phyloP scores from a whole-genome alignment of 1,140 invertebrate genomes.

The Philotrypesis tridentata region DNA sequence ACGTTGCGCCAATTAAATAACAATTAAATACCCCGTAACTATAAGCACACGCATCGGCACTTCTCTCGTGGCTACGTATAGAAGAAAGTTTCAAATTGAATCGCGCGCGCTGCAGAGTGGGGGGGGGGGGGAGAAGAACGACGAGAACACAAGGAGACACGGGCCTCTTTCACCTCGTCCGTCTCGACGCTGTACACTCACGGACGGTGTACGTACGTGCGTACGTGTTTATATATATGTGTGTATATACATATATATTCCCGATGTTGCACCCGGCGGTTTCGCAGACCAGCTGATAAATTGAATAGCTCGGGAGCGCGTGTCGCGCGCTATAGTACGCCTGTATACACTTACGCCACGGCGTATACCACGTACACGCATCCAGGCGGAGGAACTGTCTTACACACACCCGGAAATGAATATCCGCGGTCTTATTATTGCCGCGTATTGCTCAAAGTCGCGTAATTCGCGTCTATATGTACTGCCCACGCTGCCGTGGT shows the following conservation, averaged over 20 bases:
- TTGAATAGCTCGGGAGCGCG: slow-evolving; percentile 46
- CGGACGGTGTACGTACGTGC: too few relatives aligned
- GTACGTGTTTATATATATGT: not conserved
- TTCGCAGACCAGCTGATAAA: slow-evolving; percentile 25
- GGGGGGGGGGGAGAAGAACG: not conserved
- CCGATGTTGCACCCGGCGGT: slow-evolving; percentile 16
- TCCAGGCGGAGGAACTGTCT: slow-evolving; percentile 51
- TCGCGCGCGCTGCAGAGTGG: not conserved
- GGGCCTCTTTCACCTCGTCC: slow-evolving; percentile 7
- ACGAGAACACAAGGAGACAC: not conserved
- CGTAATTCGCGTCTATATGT: slow-evolving; percentile 29
- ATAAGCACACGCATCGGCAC: too few relatives aligned
- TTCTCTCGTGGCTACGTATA: too few relatives aligned
- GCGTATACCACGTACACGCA: too few relatives aligned
- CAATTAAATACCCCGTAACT: not conserved
- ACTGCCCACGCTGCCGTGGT: slow-evolving; percentile 14
- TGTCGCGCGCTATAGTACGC: slow-evolving; percentile 40
- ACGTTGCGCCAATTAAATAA: not conserved
- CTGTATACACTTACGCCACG: too few relatives aligned
- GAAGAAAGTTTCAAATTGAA: slow-evolving; percentile 1
- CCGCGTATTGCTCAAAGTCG: not conserved
- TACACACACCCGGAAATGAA: slow-evolving; percentile 53
- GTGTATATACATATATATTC: not conserved
- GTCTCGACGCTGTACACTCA: too few relatives aligned
- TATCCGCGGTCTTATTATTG: not conserved